A percentile compares a stretch with the other conserved stretches of the same genome.
phyloP scores from a whole-genome alignment of 2,797 vertebrate genomes.

The Sebastes nivosus region DNA sequence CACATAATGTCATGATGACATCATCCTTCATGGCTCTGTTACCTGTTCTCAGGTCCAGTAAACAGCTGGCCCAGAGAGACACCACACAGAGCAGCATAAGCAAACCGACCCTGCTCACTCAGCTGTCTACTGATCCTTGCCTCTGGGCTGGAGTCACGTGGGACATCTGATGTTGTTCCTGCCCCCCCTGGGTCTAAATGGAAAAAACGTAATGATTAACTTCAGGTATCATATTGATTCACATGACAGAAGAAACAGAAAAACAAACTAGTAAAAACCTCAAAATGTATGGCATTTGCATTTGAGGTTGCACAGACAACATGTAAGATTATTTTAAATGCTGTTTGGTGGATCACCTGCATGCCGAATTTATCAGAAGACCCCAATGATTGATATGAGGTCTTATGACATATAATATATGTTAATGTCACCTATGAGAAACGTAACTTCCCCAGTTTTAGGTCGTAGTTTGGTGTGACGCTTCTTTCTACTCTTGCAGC shows the following conservation, averaged over 20 bases:
- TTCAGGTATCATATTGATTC: not conserved
- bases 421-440: not conserved
- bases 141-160: constrained; percentile 31
- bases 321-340: not conserved
- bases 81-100: constrained; percentile 87
- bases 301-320: not conserved
- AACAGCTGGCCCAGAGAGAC: constrained; percentile 88
- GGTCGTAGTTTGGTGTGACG: not conserved
- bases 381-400: not conserved
- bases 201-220: constrained; percentile 51
- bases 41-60: constrained; percentile 88
- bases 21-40: constrained; percentile 12
- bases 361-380: constrained; percentile 4
- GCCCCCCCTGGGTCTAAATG: constrained; percentile 51
- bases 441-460: not conserved
- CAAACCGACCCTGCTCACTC: constrained; percentile 87
- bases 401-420: not conserved
- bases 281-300: not conserved
- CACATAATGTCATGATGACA: not conserved
- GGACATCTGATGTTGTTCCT: constrained; percentile 32
- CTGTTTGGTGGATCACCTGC: not conserved
- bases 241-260: not conserved
- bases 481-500: not conserved
- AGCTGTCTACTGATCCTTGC: constrained; percentile 74
- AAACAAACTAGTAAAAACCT: not conserved